Evolutionary conservation across 2,113 vertebrate genomes (phyloP), one percentile per base, ranked within the genome.

Genomic region (Herpetotheres cachinnans): DNA sequence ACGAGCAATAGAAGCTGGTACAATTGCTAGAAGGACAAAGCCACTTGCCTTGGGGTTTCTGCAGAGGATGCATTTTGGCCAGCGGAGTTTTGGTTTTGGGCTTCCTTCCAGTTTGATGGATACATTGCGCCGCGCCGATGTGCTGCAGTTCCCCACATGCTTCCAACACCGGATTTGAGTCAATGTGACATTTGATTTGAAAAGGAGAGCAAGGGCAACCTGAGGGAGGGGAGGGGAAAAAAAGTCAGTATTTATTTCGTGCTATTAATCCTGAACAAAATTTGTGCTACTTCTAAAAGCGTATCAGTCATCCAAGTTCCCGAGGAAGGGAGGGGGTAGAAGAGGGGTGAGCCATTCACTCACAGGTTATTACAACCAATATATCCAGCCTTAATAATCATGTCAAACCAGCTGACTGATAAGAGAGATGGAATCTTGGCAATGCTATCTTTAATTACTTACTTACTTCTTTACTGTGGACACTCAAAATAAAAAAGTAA

Each of bases 11-110:
- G 32, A 78, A 89, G 79, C n/a, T 44, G 12, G 29, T 9, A 63
- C 54, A 58, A 14, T 8, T 46, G 62, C 27, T 67, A 34, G 40
- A 44, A 54, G 71, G 71, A 55, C 12, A 38, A 70, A 86, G 76
- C 7, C 54, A 94, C 95, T 98, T 98, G 98, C 98, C 98, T 99
- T 98, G 98, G 95, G 99, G 98, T 97, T 99, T 99, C 98, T 98
- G 98, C 89, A 98, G 91, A 69, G 95, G 93, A 70, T 97, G 96
- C 40, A 97, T 98, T 97, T 98, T 98, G 95, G 97, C 87, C 61
- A 97, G 92, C 27, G 97, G 84, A 95, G 97, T 70, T 87, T 97
- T 97, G 94, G 97, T 97, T 87, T 97, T 98, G 87, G 96, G 97
- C 81, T 98, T 98, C 89, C 98, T 98, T 97, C 98, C 97, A 88